A percentile compares a stretch with the other conserved stretches of the same genome.
phyloP scores from a whole-genome alignment of 1,140 invertebrate genomes.

The Drosophila quadrilineata region DNA sequence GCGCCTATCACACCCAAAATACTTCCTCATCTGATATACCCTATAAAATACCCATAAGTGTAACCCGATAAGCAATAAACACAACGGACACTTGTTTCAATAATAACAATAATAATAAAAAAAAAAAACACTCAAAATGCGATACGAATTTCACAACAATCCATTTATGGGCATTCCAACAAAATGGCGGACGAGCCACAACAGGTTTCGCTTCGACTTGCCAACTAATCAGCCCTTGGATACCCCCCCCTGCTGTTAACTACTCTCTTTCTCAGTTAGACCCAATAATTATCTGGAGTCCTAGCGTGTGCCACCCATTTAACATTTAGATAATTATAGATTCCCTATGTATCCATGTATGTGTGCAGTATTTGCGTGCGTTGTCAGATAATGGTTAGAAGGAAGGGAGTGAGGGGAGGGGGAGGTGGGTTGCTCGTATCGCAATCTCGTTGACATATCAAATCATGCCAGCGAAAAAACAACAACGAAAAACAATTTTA shows the following conservation, averaged over 20 bases:
- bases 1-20: neutral
- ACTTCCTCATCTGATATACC: conserved; percentile 15
- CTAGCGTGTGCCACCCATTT: neutral
- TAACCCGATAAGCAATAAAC: conserved; percentile 27
- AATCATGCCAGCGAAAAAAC: conserved; percentile 37
- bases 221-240: conserved; percentile 49
- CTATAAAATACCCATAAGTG: neutral
- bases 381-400: conserved; percentile 56
- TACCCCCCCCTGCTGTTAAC: neutral
- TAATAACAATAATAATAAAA: neutral
- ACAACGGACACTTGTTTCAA: neutral
- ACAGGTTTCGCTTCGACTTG: conserved; percentile 9
- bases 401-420: no score
- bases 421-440: no score
- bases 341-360: neutral
- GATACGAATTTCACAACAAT: conserved; percentile 62
- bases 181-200: conserved; percentile 55
- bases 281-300: neutral
- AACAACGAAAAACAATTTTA: conserved; percentile 63
- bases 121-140: conserved; percentile 57
- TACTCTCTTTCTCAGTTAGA: neutral
- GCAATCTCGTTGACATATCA: conserved; percentile 51
- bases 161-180: conserved; percentile 22
- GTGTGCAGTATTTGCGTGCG: neutral
- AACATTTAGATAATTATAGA: conserved; percentile 8